Evolutionary conservation across 2,888 invertebrate species (phyloP), one percentile per base, ranked within the genome.

Genomic region (Lymantria monacha): DNA sequence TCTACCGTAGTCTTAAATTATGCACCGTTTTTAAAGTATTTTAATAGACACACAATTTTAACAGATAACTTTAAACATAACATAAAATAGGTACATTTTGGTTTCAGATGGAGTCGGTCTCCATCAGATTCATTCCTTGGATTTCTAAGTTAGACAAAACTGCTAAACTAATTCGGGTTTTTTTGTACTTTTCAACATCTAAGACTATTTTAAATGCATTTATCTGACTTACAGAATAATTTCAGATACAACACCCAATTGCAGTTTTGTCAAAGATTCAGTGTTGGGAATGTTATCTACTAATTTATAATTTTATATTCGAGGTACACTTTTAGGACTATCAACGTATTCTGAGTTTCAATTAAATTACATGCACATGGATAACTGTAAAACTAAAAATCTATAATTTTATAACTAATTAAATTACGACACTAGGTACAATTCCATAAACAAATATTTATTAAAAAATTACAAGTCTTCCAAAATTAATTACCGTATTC

Each of bases 151-250:
- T 68, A 55, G 72, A 78, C 78, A 79, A 81, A 83, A 81, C 79
- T 76, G 78, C 74, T 49, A 63, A 63, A 61, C 49, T 67, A 74
- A 72, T 76, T 80, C 74, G 78, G 83, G 81, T 85, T 77, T n/a
- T n/a, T 87, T 89, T 89, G 87, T 88, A 89, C 88, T 87, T 83
- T 74, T 72, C 49, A 71, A 72, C 74, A 57, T 74, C 81, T 88
- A 85, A 83, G 79, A 63, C 87, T 88, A 89, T 74, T 75, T 79
- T 89, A 89, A 89, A 89, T 89, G 89, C 89, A 87, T 80, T 80
- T 63, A 70, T 76, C 74, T 78, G 80, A 85, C 81, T 81, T 79
- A 70, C 69, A 67, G 70, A 81, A 71, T 75, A 70, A 74, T 76
- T 69, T 70, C 74, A 63, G 70, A 57, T 10, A 66, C 66, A 70